A percentile compares a stretch with the other conserved stretches of the same genome.
Evolutionary conservation across 23 tunicate genomes (phyloP).

Genomic region (Oikopleura dioica): DNA sequence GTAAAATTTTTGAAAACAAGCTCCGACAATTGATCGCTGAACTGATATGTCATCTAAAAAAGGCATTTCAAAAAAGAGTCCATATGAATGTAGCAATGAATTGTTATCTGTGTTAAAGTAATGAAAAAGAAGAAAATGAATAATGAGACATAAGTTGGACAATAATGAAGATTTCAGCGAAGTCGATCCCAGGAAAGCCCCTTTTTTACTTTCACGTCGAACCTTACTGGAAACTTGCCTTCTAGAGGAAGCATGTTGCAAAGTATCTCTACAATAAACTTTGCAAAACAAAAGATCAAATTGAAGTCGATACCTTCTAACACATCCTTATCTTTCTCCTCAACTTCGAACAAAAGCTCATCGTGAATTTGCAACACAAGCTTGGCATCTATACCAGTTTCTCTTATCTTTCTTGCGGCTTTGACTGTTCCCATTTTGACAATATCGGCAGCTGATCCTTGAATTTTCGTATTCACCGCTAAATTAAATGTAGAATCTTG

Average conservation of each 20-base stretch:
- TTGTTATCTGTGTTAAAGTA: neutral
- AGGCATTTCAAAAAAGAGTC: neutral
- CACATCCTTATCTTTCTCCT: neutral
- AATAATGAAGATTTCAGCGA: neutral
- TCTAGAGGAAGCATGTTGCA: neutral
- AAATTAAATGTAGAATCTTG: neutral
- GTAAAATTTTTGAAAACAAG: no score
- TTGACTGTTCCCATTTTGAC: conserved; percentile 36
- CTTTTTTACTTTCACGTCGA: neutral
- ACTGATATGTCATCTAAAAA: no score
- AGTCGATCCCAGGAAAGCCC: neutral
- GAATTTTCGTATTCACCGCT: conserved; percentile 42
- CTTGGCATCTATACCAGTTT: neutral
- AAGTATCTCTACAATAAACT: neutral
- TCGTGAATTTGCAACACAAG: conserved; percentile 54
- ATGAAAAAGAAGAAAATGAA: neutral
- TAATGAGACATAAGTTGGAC: neutral
- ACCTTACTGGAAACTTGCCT: neutral
- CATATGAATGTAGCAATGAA: neutral
- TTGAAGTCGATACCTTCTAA: no score
- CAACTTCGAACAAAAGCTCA: conserved; percentile 61
- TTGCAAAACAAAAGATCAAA: no score
- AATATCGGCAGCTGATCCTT: conserved; percentile 85
- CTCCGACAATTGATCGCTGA: no score
- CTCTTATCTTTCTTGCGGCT: neutral